phyloP scores from a whole-genome alignment of 2,888 invertebrate genomes.

The Caenorhabditis angaria region DNA sequence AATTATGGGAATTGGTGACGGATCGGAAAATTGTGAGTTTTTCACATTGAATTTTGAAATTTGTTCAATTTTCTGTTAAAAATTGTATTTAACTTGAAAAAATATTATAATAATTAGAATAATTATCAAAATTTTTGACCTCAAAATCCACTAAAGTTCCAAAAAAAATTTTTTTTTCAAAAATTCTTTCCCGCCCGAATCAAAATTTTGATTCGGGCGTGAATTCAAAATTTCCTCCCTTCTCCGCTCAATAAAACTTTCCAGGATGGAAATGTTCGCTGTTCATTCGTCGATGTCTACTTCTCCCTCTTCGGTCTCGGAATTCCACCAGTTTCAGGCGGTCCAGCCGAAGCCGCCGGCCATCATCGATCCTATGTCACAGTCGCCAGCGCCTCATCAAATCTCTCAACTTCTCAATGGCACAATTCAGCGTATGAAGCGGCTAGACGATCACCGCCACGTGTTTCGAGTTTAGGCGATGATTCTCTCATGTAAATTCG shows the following conservation, averaged over 20 bases:
- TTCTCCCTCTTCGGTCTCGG: constrained; percentile 51
- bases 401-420: constrained; percentile 31
- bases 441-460: constrained; percentile 35
- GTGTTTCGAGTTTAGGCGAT: constrained; percentile 27
- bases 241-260: too few relatives aligned
- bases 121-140: too few relatives aligned
- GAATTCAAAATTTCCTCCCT: too few relatives aligned
- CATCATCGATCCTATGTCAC: constrained; percentile 35
- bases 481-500: constrained; percentile 27
- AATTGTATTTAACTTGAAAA: neutral
- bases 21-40: constrained; percentile 17
- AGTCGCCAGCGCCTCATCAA: constrained; percentile 17
- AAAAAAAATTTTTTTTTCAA: too few relatives aligned
- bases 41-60: neutral
- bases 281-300: constrained; percentile 45
- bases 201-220: too few relatives aligned
- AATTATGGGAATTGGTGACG: constrained; percentile 39
- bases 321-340: constrained; percentile 37
- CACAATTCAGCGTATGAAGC: constrained; percentile 40
- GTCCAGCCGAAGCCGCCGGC: constrained; percentile 46
- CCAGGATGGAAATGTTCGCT: constrained; percentile 27
- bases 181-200: too few relatives aligned
- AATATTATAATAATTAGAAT: neutral
- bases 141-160: too few relatives aligned
- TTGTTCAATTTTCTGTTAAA: neutral